phyloP scores from a whole-genome alignment of 2,797 vertebrate genomes.

The Hoplostethus atlanticus region DNA sequence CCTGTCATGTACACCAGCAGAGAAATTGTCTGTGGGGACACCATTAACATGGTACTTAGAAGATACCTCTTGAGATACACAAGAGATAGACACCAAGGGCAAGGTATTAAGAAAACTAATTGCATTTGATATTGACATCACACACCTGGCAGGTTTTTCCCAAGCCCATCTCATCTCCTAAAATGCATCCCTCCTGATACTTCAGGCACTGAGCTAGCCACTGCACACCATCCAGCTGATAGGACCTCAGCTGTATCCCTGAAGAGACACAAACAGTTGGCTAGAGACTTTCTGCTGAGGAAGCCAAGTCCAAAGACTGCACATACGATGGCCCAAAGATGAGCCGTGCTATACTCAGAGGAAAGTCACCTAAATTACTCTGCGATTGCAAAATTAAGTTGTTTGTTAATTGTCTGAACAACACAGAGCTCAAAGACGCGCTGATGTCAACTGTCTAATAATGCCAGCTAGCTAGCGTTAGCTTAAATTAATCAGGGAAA shows the following conservation, averaged over 20 bases:
- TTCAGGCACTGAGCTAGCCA: conserved; percentile 88
- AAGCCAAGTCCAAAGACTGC: too few species aligned
- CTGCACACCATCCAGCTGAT: conserved; percentile 91
- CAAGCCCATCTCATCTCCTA: conserved; percentile 96
- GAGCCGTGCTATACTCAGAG: too few species aligned
- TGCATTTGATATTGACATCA: not conserved
- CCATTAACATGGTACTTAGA: not conserved
- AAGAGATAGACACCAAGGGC: not conserved
- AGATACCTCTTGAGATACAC: not conserved
- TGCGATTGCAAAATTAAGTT: not conserved
- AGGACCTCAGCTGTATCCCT: conserved; percentile 88
- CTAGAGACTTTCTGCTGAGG: not conserved
- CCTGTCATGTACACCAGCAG: conserved; percentile 88
- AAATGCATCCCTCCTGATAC: conserved; percentile 89
- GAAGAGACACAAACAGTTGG: conserved; percentile 1
- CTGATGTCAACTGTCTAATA: too few species aligned
- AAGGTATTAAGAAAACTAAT: not conserved
- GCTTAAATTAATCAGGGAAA: not conserved
- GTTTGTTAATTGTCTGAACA: too few species aligned
- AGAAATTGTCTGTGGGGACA: conserved; percentile 87
- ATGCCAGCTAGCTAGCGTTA: not conserved
- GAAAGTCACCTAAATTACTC: too few species aligned
- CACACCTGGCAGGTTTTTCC: conserved; percentile 96
- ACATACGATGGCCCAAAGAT: too few species aligned
- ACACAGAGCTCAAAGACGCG: too few species aligned